Evolutionary conservation across 2,113 vertebrate genomes (phyloP), one percentile per base, ranked within the genome.

Genomic region (Clarias batrachus): DNA sequence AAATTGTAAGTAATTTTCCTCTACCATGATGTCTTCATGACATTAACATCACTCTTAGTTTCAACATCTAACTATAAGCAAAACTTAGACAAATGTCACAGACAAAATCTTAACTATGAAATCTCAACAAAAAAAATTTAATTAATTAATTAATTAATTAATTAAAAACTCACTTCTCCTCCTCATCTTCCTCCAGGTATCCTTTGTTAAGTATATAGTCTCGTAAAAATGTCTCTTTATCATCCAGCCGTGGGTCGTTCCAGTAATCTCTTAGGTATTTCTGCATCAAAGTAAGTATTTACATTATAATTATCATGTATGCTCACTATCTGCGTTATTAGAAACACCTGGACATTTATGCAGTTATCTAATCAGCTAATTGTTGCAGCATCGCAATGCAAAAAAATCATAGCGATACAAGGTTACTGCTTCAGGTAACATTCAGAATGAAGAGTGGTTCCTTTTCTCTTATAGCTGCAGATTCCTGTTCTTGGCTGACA

Each of bases 181-280:
- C 93, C 0, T 94, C 89, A 0, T 91, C 85, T 1, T 92, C 93
- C 41, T 96, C 95, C 13, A 93, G 89, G 19, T 97, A 97, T 54
- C 94, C 91, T 89, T 96, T 96, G 91, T 97, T 97, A 8, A 98
- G 95, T 63, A 98, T 83, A 19, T 97, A 98, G 90, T 98, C 97
- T 59, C 96, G 92, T 14, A 98, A 93, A 93, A 98, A 98, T 13
- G 91, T 86, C 89, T 98, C 97, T 48, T 93, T 95, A 41, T 96
- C 95, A 0, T 97, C 97, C 91, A 98, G 91, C 87, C 94, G 52
- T 0, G 97, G 97, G 89, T 97, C 91, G 10, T 93, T 96, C 97
- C 97, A 98, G 82, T 95, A 98, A 68, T 96, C 96, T 82, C 92
- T 93, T 56, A 98, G 91, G 70, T 96, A 96, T 87, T 90, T 94